phyloP scores from a whole-genome alignment of 2,888 invertebrate species.

The Chalcosyrphus nemorum region DNA sequence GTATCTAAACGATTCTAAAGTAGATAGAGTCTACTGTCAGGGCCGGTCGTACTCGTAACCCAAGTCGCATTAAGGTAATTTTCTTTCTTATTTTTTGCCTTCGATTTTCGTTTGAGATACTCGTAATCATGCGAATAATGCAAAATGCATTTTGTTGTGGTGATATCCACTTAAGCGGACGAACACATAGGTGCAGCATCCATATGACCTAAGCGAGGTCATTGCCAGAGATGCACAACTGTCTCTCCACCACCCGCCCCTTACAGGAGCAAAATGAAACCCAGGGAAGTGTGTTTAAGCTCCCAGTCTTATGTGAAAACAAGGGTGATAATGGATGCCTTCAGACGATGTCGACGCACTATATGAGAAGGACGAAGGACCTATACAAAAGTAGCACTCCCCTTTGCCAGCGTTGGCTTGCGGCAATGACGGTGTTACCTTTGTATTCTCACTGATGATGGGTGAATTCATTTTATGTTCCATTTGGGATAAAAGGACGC shows the following conservation, averaged over 20 bases:
- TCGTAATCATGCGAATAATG: slow-evolving; percentile 51
- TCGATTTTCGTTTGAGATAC: slow-evolving; percentile 66
- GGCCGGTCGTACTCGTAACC: no score
- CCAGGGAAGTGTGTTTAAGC: slow-evolving; percentile 17
- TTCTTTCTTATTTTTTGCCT: slow-evolving; percentile 54
- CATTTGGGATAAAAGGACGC: slow-evolving; percentile 68
- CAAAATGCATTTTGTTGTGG: slow-evolving; percentile 18
- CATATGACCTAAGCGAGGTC: no score
- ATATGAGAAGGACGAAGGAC: neutral
- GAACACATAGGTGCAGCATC: slow-evolving; percentile 32
- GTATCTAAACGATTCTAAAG: slow-evolving; percentile 30
- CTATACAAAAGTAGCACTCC: slow-evolving; percentile 18
- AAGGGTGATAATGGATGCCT: slow-evolving; percentile 67
- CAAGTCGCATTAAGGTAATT: slow-evolving; percentile 64
- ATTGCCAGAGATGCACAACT: no score
- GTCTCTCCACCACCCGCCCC: no score
- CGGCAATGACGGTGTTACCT: slow-evolving; percentile 44
- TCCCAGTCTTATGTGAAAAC: slow-evolving; percentile 43
- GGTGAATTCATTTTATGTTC: slow-evolving; percentile 67
- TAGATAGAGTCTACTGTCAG: slow-evolving; percentile 26
- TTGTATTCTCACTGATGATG: slow-evolving; percentile 54
- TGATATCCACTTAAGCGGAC: slow-evolving; percentile 57
- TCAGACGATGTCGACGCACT: slow-evolving; percentile 1
- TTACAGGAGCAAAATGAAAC: neutral
- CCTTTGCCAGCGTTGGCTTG: slow-evolving; percentile 28